Evolutionary conservation across 2,113 vertebrate species (phyloP).

Genomic region (Clarias magur): DNA sequence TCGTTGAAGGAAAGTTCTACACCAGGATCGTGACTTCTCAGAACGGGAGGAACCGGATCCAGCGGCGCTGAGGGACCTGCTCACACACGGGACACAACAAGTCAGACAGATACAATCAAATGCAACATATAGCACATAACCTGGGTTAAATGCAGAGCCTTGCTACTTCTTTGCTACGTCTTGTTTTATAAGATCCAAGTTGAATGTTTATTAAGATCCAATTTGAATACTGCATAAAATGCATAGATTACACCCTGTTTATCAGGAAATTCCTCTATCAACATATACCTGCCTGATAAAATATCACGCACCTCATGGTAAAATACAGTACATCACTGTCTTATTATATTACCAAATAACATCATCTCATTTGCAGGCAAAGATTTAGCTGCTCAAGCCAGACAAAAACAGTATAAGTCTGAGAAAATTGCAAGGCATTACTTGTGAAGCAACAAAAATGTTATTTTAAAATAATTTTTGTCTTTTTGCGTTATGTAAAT

Average conservation of each 20-base stretch:
- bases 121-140: not conserved
- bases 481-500: constrained; percentile 9
- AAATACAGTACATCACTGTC: constrained; percentile 7
- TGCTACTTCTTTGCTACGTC: not conserved
- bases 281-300: constrained; percentile 14
- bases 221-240: not conserved
- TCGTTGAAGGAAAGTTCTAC: constrained; percentile 76
- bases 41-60: constrained; percentile 96
- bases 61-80: constrained; percentile 87
- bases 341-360: constrained; percentile 3
- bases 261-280: not conserved
- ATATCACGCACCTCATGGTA: constrained; percentile 9
- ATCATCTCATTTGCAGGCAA: not conserved
- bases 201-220: not conserved
- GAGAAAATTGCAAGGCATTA: constrained; percentile 17
- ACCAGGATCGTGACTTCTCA: constrained; percentile 67
- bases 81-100: constrained; percentile 59
- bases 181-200: not conserved
- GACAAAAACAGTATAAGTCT: constrained; percentile 36
- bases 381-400: constrained; percentile 29
- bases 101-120: constrained; percentile 46
- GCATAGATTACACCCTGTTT: not conserved
- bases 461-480: not conserved
- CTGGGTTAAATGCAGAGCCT: not conserved
- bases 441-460: constrained; percentile 16